Base-by-base conservation (phyloP, 2,888 invertebrate genomes). In the Epiblema foenella region DNA sequence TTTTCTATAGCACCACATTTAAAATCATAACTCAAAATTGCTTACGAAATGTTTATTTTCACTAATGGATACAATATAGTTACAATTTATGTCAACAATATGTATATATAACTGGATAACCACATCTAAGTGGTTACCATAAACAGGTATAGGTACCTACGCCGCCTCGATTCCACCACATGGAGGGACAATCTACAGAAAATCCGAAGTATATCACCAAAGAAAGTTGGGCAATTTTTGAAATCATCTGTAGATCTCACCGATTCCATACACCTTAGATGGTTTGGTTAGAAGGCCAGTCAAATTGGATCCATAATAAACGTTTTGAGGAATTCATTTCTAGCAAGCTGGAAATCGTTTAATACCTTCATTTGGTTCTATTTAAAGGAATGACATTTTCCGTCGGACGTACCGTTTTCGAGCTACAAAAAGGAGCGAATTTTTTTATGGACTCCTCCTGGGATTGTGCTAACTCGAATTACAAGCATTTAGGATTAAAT, bases 51-150 rank as follows among this genome's bases (percentile, higher is more conserved):
- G 75, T 80, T 88, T 90, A 89, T 90, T 92, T 92, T 88, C 66
- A 89, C 91, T 93, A 92, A 90, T 90, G 88, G 87, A 87, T 91
- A 91, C 88, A 90, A 83, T 86, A 86, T 83, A 85, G 85, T 89
- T 90, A 91, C 86, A 33, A 33, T 33, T 8, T 8, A 89, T 90
- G 65, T 92, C 91, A 92, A 93, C 92, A 91, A 86, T 90, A 89
- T 83, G 87, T 88, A 90, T 87, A 90, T 87, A 86, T 90, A 89
- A 87, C 87, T 87, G 89, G 86, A 78, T 82, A 76, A 82, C 80
- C 84, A 86, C 85, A 80, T 81, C 86, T 88, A 87, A 39, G 49
- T 71, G 66, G 66, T 29, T 62, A 17, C 71, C 62, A 15, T 49
- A 37, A 67, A 71, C 66, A 62, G 71, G 71, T 67, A 71, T 67